Base-by-base conservation (phyloP, 2,113 vertebrate species). In the Anguilla japonica region DNA sequence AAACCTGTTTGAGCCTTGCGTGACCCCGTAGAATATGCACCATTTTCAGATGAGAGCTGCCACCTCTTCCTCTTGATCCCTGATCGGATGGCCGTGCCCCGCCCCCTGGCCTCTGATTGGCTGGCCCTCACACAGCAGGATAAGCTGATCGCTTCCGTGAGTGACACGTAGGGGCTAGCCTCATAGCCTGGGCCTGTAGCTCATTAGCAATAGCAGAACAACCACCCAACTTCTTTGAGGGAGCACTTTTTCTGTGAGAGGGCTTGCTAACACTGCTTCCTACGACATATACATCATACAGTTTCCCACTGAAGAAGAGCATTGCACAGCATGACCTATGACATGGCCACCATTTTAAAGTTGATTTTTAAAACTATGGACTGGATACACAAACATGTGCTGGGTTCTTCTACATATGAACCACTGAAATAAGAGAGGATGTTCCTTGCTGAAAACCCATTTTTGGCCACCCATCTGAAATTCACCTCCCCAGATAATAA, bases 61-160 rank as follows among this genome's bases (percentile, higher is more conserved):
- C 84, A 46, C 90, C 92, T 92, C 89, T 92, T 90, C 89, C 92
- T 91, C 88, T 60, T 60, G 82, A 67, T 67, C 89, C 88, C 91
- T 88, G 90, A 92, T 92, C 89, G 89, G 89, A 89, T 89, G 89
- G 90, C 41, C 15, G 90, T 85, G 91, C 89, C 87, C 63, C 56
- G 75, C 81, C 88, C 85, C 85, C 0, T 39, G 87, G 85, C 34
- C 41, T 88, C 91, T 91, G 84, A 89, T 88, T 92, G 90, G 87
- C 41, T 71, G 22, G 11, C 82, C 83, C 84, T 91, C 89, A 14
- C 81, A 40, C 34, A 83, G 83, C 82, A 86, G 92, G 92, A 89
- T 88, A 3, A 14, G 50, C 13, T 53, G 50, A 53, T 53, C 50
- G 7, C 50, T 86, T 80, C 81, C 81, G 82, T 84, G 87, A 83